Percentiles rank a stretch among this genome's conserved stretches.
Evolutionary conservation across 1,140 invertebrate species (phyloP).

Genomic region (Pararge aegeria): DNA sequence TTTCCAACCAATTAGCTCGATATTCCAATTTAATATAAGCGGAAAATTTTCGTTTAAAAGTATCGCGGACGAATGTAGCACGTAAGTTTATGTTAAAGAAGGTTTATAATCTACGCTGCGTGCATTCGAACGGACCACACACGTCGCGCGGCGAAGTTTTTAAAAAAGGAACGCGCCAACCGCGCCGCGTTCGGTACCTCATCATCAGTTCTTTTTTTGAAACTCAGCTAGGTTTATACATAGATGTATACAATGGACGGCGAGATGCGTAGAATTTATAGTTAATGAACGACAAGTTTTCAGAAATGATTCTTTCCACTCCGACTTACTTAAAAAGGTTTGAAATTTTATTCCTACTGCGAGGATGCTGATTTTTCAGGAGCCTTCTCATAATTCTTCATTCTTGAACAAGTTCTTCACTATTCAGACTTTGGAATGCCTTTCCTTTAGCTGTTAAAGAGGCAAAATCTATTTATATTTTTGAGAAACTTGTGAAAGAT

Average conservation of each 20-base stretch:
- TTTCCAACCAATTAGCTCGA: constrained; percentile 19
- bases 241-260: constrained; percentile 28
- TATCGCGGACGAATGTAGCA: constrained; percentile 26
- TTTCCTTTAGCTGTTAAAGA: no score
- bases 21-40: constrained; percentile 8
- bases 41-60: constrained; percentile 9
- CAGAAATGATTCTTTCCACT: neutral
- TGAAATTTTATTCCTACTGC: no score
- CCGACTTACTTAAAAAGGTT: no score
- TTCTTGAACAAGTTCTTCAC: no score
- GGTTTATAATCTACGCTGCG: constrained; percentile 20
- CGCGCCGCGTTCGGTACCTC: constrained; percentile 70
- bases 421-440: no score
- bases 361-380: no score
- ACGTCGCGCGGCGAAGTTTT: constrained; percentile 57
- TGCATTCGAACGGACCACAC: constrained; percentile 53
- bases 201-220: constrained; percentile 63
- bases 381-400: no score
- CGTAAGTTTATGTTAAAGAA: constrained; percentile 9
- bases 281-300: neutral
- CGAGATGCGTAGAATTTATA: neutral
- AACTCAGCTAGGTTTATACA: constrained; percentile 53
- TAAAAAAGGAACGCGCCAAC: constrained; percentile 68
- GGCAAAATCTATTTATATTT: no score
- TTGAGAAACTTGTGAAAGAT: no score